Conservation (phyloP, 2,888 invertebrate species). For the Apocheima hispidaria region DNA sequence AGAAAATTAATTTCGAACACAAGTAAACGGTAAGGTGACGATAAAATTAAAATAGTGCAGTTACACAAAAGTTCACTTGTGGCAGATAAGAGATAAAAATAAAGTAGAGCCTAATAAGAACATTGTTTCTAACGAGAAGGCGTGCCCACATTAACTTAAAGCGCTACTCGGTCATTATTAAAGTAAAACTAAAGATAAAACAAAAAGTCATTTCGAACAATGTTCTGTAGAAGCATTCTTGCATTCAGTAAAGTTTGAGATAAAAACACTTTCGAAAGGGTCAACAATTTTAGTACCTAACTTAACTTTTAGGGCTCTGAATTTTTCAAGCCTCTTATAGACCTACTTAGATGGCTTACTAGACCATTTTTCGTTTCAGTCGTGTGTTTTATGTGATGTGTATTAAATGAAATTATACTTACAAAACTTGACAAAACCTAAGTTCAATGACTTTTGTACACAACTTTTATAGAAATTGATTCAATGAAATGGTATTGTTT, state of each 20-base stretch:
- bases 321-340: constrained; percentile 20
- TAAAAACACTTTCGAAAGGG: constrained; percentile 35
- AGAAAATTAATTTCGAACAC: neutral
- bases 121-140: constrained; percentile 29
- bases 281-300: constrained; percentile 30
- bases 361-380: neutral
- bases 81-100: constrained; percentile 23
- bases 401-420: neutral
- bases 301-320: constrained; percentile 17
- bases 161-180: constrained; percentile 34
- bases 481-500: too few relatives aligned
- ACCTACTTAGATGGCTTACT: constrained; percentile 19
- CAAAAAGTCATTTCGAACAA: constrained; percentile 38
- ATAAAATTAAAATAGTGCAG: neutral
- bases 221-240: constrained; percentile 32
- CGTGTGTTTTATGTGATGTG: neutral
- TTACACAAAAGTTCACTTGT: constrained; percentile 11
- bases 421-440: neutral
- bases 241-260: constrained; percentile 33
- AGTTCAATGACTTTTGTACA: too few relatives aligned
- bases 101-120: constrained; percentile 19
- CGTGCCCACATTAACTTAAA: constrained; percentile 36
- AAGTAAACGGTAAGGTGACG: neutral
- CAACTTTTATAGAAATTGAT: too few relatives aligned
- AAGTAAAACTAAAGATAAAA: constrained; percentile 38